Evolutionary conservation across 2,797 vertebrate species (phyloP).

Genomic region (Sebastes umbrosus): DNA sequence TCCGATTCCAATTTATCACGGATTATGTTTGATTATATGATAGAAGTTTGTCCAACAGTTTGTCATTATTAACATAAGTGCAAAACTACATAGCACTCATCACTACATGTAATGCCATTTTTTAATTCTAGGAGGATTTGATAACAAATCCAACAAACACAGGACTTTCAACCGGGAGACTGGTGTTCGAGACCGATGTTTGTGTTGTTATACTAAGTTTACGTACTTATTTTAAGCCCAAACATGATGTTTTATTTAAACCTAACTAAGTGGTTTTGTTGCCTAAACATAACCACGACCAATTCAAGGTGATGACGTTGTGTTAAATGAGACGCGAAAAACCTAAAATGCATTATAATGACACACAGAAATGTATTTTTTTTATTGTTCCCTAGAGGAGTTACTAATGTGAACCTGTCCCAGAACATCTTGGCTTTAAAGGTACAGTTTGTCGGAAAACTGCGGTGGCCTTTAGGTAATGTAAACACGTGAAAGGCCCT

Average conservation of each 20-base stretch:
- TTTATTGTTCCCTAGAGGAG: too few species aligned
- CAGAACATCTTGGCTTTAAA: not conserved
- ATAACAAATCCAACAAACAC: not conserved
- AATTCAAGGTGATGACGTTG: too few species aligned
- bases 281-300: too few species aligned
- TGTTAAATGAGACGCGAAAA: accelerated
- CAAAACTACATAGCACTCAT: not conserved
- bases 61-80: not conserved
- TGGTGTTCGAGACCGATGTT: accelerated
- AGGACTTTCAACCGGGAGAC: too few species aligned
- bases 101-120: not conserved
- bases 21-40: not conserved
- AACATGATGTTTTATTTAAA: accelerated
- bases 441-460: too few species aligned
- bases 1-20: not conserved
- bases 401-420: not conserved
- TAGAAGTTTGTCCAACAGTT: not conserved
- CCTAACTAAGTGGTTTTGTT: too few species aligned
- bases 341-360: accelerated
- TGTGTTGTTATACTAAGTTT: accelerated
- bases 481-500: accelerated
- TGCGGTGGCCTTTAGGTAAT: not conserved
- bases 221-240: too few species aligned
- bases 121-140: not conserved
- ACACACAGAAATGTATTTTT: too few species aligned